Evolutionary conservation across 2,888 invertebrate species (phyloP).

Genomic region (Carterocephalus palaemon): DNA sequence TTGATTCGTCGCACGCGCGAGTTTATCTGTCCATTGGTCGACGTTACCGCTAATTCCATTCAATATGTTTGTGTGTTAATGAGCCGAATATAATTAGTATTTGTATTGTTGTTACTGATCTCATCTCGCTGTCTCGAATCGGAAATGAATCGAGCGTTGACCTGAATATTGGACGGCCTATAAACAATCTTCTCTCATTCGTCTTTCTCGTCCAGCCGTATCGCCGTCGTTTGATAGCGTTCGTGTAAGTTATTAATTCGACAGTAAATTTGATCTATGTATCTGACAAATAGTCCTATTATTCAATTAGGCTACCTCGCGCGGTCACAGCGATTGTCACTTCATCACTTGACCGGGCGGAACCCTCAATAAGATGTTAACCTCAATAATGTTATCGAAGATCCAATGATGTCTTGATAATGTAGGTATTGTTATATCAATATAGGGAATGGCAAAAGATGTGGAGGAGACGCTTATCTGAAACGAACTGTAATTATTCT

Average conservation of each 20-base stretch:
- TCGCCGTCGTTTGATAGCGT: slow-evolving; percentile 32
- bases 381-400: slow-evolving; percentile 53
- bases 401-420: too few relatives aligned
- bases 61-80: slow-evolving; percentile 14
- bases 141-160: slow-evolving; percentile 49
- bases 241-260: slow-evolving; percentile 41
- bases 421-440: too few relatives aligned
- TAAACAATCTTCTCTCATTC: slow-evolving; percentile 27
- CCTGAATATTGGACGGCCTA: slow-evolving; percentile 42
- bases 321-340: slow-evolving; percentile 55
- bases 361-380: slow-evolving; percentile 56
- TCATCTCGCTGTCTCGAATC: slow-evolving; percentile 32
- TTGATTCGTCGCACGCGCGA: slow-evolving; percentile 4
- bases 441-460: too few relatives aligned
- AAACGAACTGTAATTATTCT: too few relatives aligned
- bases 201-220: slow-evolving; percentile 24
- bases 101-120: slow-evolving; percentile 41
- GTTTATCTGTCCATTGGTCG: slow-evolving; percentile 1
- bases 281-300: slow-evolving; percentile 52
- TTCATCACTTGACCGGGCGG: slow-evolving; percentile 68
- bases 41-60: slow-evolving; percentile 5
- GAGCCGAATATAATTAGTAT: slow-evolving; percentile 20
- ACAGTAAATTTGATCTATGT: slow-evolving; percentile 47
- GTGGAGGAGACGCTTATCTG: too few relatives aligned
- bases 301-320: slow-evolving; percentile 58